Base-by-base conservation (phyloP, 2,888 invertebrate genomes). In the Dicranocentrus wangi region DNA sequence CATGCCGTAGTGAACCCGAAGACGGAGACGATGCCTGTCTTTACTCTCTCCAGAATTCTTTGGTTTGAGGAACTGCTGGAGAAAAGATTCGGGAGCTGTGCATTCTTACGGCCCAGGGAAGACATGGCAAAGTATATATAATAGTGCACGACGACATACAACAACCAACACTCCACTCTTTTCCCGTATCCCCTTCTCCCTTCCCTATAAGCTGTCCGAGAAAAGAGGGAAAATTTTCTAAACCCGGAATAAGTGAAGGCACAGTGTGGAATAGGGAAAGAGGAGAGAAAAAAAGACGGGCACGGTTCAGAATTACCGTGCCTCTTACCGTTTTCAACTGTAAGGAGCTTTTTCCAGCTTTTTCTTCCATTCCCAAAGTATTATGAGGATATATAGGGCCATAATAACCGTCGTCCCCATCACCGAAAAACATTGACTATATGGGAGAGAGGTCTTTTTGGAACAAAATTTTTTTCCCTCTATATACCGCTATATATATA, bases 1-100 rank as follows among this genome's bases (percentile, higher is more conserved):
- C 80, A 82, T 76, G 68, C 79, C 82, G 82, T 83, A 81, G 80
- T 78, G 85, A 83, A 77, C 80, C 75, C 61, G 66, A 85, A 85
- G 83, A 81, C 79, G 75, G 77, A 80, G 82, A 42, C 71, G 70
- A 43, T 65, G 55, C 81, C 43, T 75, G 83, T 83, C 83, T 81
- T 81, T 78, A 81, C 77, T 79, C 77, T 70, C 65, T 78, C 79
- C 79, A 72, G 79, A 79, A n/a, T 72, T 79, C 79, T 72, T 79
- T 70, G 65, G 27, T 78, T 65, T 78, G 79, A 72, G 60, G 53
- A 79, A 66, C 77, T 77, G 47, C 55, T 51, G 69, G 80, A 81
- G 81, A 77, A 79, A 79, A 79, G 79, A 72, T 79, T 72, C 53
- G 39, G 66, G 72, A 79, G 23, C 17, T 53, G 42, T 47, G 65